A percentile compares a stretch with the other conserved stretches of the same genome.
phyloP scores from a whole-genome alignment of 2,797 vertebrate species.

The Sebastes kiyomatsui region DNA sequence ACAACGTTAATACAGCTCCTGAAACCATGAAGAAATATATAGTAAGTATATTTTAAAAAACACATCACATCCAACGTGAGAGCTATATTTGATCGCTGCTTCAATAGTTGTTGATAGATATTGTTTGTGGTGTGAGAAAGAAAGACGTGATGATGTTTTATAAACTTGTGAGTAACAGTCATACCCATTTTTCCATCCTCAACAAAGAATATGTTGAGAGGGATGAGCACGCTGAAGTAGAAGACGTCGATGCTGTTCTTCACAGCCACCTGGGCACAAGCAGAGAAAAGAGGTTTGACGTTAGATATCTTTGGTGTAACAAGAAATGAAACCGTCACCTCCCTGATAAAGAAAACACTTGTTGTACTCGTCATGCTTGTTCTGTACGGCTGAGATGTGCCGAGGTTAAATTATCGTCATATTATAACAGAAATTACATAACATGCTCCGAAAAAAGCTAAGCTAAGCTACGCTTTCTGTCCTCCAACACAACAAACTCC shows the following conservation, averaged over 20 bases:
- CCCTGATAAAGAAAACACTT: not conserved
- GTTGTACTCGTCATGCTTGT: not conserved
- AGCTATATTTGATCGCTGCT: not conserved
- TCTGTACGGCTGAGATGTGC: not conserved
- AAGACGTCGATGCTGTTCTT: constrained; percentile 99
- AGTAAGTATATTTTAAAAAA: not conserved
- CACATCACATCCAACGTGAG: not conserved
- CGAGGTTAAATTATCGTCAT: not conserved
- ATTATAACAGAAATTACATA: not conserved
- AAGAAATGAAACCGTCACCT: not conserved
- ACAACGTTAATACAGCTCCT: not conserved
- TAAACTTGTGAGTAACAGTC: not conserved
- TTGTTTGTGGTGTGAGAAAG: not conserved
- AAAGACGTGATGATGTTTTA: not conserved
- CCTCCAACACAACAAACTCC: too few relatives aligned
- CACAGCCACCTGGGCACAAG: constrained; percentile 90
- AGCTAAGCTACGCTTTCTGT: too few relatives aligned
- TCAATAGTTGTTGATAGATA: not conserved
- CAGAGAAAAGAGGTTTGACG: not conserved
- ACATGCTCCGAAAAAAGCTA: not conserved
- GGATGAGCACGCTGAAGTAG: constrained; percentile 99
- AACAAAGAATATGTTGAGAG: constrained; percentile 96
- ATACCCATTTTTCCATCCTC: constrained; percentile 99
- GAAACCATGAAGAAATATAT: not conserved
- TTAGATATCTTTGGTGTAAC: not conserved